These are phyloP conservation scores for Eudasyphora cyanicolor DNA, from an alignment of 2,888 invertebrate genomes.

Conservation along the genomic window DNA sequence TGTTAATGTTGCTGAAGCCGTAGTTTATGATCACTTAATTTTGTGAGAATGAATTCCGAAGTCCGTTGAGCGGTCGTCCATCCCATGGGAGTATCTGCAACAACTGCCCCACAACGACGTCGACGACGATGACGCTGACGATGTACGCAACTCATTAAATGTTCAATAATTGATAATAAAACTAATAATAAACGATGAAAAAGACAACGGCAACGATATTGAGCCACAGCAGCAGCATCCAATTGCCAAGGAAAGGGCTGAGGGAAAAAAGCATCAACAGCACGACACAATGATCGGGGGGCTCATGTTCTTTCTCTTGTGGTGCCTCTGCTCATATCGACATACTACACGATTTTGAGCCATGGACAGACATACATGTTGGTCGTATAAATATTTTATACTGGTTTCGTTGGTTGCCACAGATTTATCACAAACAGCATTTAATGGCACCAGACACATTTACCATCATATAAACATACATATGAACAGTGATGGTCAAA, in stretches of 20 bases:
- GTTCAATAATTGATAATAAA: slow-evolving; percentile 47
- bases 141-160: slow-evolving; percentile 28
- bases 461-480: background rate
- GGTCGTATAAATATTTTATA: too few species aligned
- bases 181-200: slow-evolving; percentile 27
- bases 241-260: background rate
- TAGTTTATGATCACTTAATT: slow-evolving; percentile 34
- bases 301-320: background rate
- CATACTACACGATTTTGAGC: slow-evolving; percentile 12
- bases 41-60: slow-evolving; percentile 5
- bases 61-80: background rate
- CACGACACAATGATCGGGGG: background rate
- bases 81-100: slow-evolving; percentile 20
- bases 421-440: slow-evolving; percentile 30
- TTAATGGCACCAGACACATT: background rate
- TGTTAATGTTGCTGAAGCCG: background rate
- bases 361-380: background rate
- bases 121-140: background rate
- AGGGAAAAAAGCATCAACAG: background rate
- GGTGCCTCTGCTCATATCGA: background rate
- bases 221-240: background rate
- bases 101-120: background rate
- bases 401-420: slow-evolving; percentile 23
- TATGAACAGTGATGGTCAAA: background rate
- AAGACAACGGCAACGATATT: background rate